Base-by-base conservation (phyloP, 2,113 vertebrate genomes). In the Eubucco bourcierii region DNA sequence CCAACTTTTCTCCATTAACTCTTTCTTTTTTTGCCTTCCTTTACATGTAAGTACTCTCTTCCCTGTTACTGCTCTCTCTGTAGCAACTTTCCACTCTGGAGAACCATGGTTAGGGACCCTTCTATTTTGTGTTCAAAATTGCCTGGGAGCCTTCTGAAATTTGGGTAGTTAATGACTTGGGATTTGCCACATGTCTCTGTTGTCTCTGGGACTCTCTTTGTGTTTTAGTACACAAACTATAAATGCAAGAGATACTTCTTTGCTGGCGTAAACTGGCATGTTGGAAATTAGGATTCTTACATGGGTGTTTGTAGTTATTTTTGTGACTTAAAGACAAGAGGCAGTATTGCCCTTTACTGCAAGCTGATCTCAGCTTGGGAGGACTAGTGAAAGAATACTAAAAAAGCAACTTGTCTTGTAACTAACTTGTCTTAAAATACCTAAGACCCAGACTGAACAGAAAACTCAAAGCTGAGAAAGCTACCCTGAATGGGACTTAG, bases 121-220 rank as follows among this genome's bases (percentile, higher is more conserved):
- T 74, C 64, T 59, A 50, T 80, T 89, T 94, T 84, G 27, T 82
- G 24, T 80, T 93, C 74, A 88, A 88, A 94, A 90, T 73, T 82
- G 20, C 23, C 4, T 39, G 23, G 24, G 56, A 85, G 18, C 27
- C 41, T 81, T 89, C 37, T n/a, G 71, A 64, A 87, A 33, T 67
- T 89, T 79, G 66, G 37, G 12, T 89, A 37, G 68, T 23, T 29
- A 33, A 25, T 10, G 21, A 29, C 39, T 94, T 29, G 58, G 72
- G n/a, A 28, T 87, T 77, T 89, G 60, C 37, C 15, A 50, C 4
- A 0, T 34, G 66, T 64, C 9, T 2, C 0, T 60, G 33, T 44
- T 84, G 44, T 76, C 63, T 53, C 0, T 65, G 71, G 28, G 64
- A 21, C 18, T 41, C 16, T 34, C 44, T 86, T 75, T 86, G 61